phyloP scores from a whole-genome alignment of 1,140 invertebrate species.

The Drosophila mauritiana region DNA sequence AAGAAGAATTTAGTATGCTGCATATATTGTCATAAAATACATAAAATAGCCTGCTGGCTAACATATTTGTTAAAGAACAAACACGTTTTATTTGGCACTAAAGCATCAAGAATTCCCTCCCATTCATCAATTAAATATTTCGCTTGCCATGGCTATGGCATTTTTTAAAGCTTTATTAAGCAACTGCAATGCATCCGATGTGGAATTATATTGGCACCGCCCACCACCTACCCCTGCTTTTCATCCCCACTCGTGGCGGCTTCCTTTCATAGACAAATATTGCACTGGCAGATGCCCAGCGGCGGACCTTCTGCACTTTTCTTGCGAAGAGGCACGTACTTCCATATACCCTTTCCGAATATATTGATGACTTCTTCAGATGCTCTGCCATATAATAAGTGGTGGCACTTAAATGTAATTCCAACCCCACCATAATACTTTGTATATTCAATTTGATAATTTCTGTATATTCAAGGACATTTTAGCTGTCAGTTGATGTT shows the following conservation, averaged over 20 bases:
- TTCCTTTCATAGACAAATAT: slow-evolving; percentile 78
- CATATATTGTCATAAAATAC: no score
- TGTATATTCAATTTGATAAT: no score
- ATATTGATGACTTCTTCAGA: not conserved
- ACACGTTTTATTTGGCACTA: not conserved
- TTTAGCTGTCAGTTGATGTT: no score
- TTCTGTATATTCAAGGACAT: no score
- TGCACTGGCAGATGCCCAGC: slow-evolving; percentile 65
- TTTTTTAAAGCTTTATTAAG: slow-evolving; percentile 55
- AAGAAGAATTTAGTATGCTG: not conserved
- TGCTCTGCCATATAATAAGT: no score
- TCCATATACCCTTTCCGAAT: not conserved
- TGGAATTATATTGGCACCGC: slow-evolving; percentile 52
- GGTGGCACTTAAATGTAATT: no score
- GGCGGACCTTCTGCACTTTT: slow-evolving; percentile 60
- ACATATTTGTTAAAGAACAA: not conserved
- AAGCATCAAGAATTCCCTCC: not conserved
- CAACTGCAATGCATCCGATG: slow-evolving; percentile 54
- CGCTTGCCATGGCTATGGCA: slow-evolving; percentile 16
- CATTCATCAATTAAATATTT: slow-evolving; percentile 50
- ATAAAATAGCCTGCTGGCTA: not conserved
- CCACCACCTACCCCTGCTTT: slow-evolving; percentile 4
- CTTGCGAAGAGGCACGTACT: slow-evolving; percentile 41
- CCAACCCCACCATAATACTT: no score
- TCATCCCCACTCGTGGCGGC: slow-evolving; percentile 61